phyloP scores from a whole-genome alignment of 1,140 invertebrate genomes.

The Orius laevigatus region DNA sequence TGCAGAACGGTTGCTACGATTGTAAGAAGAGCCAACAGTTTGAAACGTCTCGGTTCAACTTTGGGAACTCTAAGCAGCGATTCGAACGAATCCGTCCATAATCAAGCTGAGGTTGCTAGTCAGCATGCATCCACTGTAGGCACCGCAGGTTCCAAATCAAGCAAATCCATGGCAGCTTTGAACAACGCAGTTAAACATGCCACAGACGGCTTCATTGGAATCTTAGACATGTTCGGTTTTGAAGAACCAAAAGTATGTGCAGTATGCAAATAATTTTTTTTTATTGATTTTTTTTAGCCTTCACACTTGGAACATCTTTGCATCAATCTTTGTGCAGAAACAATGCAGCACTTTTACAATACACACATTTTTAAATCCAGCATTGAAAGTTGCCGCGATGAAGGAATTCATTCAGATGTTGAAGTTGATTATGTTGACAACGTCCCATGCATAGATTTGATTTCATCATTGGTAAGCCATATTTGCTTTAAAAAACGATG shows the following conservation, averaged over 20 bases:
- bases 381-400: constrained; percentile 82
- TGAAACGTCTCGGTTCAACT: constrained; percentile 73
- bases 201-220: constrained; percentile 89
- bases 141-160: constrained; percentile 67
- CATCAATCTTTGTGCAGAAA: constrained; percentile 89
- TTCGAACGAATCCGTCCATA: constrained; percentile 80
- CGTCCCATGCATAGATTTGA: constrained; percentile 87
- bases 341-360: constrained; percentile 95
- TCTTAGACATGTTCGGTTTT: constrained; percentile 91
- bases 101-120: constrained; percentile 65
- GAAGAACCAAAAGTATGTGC: constrained; percentile 59
- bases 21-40: constrained; percentile 75
- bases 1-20: constrained; percentile 90
- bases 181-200: constrained; percentile 77
- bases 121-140: constrained; percentile 76
- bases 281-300: constrained; percentile 33
- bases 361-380: constrained; percentile 91
- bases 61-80: constrained; percentile 80
- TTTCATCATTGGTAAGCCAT: constrained; percentile 68
- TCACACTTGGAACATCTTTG: constrained; percentile 84
- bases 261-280: not conserved
- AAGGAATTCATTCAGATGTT: constrained; percentile 78
- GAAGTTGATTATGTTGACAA: constrained; percentile 91
- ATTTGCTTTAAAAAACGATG: not conserved
- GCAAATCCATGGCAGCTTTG: constrained; percentile 62